Evolutionary conservation across 2,113 vertebrate genomes (phyloP).

Genomic region (Corynorhinus townsendii): DNA sequence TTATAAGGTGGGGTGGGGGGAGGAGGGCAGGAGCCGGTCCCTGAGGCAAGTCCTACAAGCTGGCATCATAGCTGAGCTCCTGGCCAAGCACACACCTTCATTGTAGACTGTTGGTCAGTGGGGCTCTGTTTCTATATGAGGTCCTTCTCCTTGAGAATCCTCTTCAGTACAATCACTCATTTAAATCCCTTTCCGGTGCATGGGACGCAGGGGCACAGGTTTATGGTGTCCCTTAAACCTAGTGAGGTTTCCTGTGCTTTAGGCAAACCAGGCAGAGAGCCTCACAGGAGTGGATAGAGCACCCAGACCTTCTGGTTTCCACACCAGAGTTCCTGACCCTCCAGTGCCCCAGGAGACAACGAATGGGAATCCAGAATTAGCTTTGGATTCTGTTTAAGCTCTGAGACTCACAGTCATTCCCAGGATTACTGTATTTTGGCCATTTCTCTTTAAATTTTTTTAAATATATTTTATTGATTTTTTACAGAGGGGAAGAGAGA

Average conservation of each 20-base stretch:
- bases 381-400: background rate
- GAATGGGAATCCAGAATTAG: background rate
- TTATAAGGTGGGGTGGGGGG: background rate
- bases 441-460: background rate
- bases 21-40: too few species aligned
- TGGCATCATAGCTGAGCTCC: rapidly evolving
- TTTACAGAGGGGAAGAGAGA: too few species aligned
- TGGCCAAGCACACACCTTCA: rapidly evolving
- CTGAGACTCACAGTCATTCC: too few species aligned
- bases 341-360: too few species aligned
- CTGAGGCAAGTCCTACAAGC: background rate
- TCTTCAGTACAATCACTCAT: too few species aligned
- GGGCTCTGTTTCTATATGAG: background rate
- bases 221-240: background rate
- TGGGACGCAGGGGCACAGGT: background rate
- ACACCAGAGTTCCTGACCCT: background rate
- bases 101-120: background rate
- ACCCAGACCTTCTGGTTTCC: background rate
- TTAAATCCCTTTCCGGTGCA: background rate
- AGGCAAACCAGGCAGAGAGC: background rate
- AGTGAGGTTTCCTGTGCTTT: background rate
- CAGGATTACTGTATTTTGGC: background rate
- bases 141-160: background rate
- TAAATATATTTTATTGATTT: too few species aligned
- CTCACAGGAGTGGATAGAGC: too few species aligned